A percentile compares a stretch with the other conserved stretches of the same genome.
phyloP scores from a whole-genome alignment of 2,888 invertebrate genomes.

The Apodemia mormo region DNA sequence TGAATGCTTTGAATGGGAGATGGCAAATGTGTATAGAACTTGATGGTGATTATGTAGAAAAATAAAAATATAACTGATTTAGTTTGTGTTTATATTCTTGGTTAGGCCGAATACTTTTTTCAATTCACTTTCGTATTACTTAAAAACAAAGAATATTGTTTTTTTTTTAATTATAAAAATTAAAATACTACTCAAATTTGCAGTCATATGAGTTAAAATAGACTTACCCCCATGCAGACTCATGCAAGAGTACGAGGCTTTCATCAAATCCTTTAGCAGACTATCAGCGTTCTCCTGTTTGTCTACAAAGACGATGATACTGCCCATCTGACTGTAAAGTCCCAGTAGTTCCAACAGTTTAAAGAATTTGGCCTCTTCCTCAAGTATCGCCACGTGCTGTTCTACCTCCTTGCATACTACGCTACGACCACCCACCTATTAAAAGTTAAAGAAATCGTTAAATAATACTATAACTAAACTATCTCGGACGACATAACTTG shows the following conservation, averaged over 20 bases:
- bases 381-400: slow-evolving; percentile 95
- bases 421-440: slow-evolving; percentile 94
- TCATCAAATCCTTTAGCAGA: slow-evolving; percentile 95
- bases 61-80: too few species aligned
- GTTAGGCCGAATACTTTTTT: too few species aligned
- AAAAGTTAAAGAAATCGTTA: neutral
- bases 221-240: slow-evolving; percentile 94
- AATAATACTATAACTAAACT: too few species aligned
- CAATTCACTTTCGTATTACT: too few species aligned
- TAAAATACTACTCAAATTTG: neutral
- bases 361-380: slow-evolving; percentile 98
- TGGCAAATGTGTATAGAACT: too few species aligned
- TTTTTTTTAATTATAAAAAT: too few species aligned
- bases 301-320: slow-evolving; percentile 98
- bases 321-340: slow-evolving; percentile 94
- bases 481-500: too few species aligned
- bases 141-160: too few species aligned
- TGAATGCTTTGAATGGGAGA: too few species aligned
- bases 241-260: slow-evolving; percentile 97
- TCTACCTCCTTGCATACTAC: slow-evolving; percentile 99
- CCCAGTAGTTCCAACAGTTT: slow-evolving; percentile 99
- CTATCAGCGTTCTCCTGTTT: slow-evolving; percentile 99
- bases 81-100: too few species aligned
- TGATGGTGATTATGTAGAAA: too few species aligned
- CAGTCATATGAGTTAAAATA: neutral